Percentiles rank a stretch among this genome's conserved stretches.
Conservation (phyloP, 2,888 invertebrate genomes). For the Eupithecia abbreviata region DNA sequence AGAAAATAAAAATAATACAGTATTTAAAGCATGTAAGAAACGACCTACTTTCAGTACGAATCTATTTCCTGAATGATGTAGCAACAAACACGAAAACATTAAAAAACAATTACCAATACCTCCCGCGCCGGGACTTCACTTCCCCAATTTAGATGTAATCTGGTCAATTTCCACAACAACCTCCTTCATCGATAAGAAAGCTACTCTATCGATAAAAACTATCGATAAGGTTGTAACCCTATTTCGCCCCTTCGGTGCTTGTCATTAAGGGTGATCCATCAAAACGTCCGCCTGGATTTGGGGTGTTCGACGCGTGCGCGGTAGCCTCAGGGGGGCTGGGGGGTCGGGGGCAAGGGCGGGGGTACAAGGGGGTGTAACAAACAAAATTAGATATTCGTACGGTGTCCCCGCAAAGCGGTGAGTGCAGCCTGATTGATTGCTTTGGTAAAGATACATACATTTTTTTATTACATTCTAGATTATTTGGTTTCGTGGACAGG, state of each 20-base stretch:
- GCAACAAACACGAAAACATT: constrained; percentile 36
- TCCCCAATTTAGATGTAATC: constrained; percentile 62
- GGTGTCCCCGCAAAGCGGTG: constrained; percentile 78
- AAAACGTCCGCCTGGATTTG: constrained; percentile 82
- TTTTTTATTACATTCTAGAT: constrained; percentile 45
- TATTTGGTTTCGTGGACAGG: constrained; percentile 39
- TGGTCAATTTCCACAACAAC: constrained; percentile 57
- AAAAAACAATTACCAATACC: constrained; percentile 49
- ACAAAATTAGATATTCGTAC: constrained; percentile 83
- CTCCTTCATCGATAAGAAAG: constrained; percentile 52
- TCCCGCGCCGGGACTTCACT: constrained; percentile 42
- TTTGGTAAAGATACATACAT: constrained; percentile 48
- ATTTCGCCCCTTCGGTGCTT: constrained; percentile 75
- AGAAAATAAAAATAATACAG: not conserved
- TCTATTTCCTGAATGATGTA: constrained; percentile 29
- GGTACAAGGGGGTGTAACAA: constrained; percentile 63
- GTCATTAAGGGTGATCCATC: constrained; percentile 85
- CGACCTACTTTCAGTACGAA: not conserved
- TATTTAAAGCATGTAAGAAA: not conserved
- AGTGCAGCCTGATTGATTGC: constrained; percentile 80
- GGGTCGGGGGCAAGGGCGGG: constrained; percentile 24
- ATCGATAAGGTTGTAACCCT: constrained; percentile 54
- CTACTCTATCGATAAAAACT: constrained; percentile 49
- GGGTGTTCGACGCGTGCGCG: constrained; percentile 79
- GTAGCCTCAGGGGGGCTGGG: constrained; percentile 44